A percentile compares a stretch with the other conserved stretches of the same genome.
phyloP scores from a whole-genome alignment of 2,113 vertebrate genomes.

The Oncorhynchus masou region DNA sequence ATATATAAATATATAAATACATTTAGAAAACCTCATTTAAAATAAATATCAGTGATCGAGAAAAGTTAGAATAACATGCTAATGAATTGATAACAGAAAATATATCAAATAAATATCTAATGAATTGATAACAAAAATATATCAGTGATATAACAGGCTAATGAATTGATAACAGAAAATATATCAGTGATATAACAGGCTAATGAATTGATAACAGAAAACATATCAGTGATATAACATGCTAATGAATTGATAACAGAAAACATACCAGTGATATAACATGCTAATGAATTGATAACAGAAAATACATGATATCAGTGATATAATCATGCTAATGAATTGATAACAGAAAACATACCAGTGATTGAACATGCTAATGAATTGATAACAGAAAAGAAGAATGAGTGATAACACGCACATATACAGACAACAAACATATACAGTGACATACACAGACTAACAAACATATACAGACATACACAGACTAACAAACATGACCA shows the following conservation, averaged over 20 bases:
- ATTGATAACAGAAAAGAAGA: background rate
- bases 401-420: too few species aligned
- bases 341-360: background rate
- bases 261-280: background rate
- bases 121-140: too few species aligned
- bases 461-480: slow-evolving; percentile 34
- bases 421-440: slow-evolving; percentile 29
- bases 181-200: slow-evolving; percentile 4
- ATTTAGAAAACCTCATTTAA: too few species aligned
- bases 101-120: too few species aligned
- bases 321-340: slow-evolving; percentile 19
- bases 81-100: too few species aligned
- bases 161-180: background rate
- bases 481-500: slow-evolving; percentile 34
- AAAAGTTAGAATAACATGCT: background rate
- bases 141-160: slow-evolving; percentile 27
- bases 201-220: background rate
- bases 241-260: background rate
- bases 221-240: background rate
- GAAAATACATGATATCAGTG: background rate
- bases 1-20: too few species aligned
- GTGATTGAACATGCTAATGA: slow-evolving; percentile 9
- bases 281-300: slow-evolving; percentile 4
- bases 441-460: background rate
- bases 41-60: too few species aligned